Evolutionary conservation across 1,140 invertebrate genomes (phyloP).

Genomic region (Daktulosphaira vitifoliae): DNA sequence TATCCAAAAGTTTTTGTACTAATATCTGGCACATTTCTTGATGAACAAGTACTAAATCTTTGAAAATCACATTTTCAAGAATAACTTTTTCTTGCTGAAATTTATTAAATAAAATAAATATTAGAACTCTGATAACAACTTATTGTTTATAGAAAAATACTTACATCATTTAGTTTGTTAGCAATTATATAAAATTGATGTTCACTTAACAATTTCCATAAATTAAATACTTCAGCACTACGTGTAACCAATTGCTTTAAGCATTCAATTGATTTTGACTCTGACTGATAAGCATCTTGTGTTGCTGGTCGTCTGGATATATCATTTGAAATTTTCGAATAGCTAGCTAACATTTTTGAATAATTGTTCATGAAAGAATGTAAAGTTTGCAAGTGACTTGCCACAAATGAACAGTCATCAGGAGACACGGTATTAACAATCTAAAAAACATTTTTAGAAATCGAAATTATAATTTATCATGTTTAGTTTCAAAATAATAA

Average conservation of each 20-base stretch:
- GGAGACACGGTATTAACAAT: constrained; percentile 28
- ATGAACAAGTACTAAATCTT: constrained; percentile 9
- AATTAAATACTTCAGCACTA: constrained; percentile 76
- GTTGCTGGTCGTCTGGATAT: not conserved
- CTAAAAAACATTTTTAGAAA: constrained; percentile 12
- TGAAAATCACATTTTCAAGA: constrained; percentile 19
- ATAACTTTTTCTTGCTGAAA: constrained; percentile 21
- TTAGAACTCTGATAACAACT: too few relatives aligned
- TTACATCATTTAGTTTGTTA: constrained; percentile 49
- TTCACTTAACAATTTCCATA: constrained; percentile 90
- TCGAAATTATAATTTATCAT: constrained; percentile 46
- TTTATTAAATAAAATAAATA: not conserved
- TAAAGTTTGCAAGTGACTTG: constrained; percentile 28
- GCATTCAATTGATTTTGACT: constrained; percentile 59
- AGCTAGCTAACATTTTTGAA: constrained; percentile 16
- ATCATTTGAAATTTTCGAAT: not conserved
- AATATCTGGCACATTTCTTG: constrained; percentile 21
- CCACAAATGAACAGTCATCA: constrained; percentile 29
- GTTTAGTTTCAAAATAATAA: constrained; percentile 40
- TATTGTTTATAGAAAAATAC: not conserved
- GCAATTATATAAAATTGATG: constrained; percentile 82
- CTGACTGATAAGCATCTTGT: constrained; percentile 14
- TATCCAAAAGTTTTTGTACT: constrained; percentile 30
- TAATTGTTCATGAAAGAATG: constrained; percentile 28
- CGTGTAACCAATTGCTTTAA: constrained; percentile 68